A percentile compares a stretch with the other conserved stretches of the same genome.
These are phyloP conservation scores for Gracilinanus agilis DNA, from an alignment of 2,113 vertebrate species.

Conservation along the genomic window DNA sequence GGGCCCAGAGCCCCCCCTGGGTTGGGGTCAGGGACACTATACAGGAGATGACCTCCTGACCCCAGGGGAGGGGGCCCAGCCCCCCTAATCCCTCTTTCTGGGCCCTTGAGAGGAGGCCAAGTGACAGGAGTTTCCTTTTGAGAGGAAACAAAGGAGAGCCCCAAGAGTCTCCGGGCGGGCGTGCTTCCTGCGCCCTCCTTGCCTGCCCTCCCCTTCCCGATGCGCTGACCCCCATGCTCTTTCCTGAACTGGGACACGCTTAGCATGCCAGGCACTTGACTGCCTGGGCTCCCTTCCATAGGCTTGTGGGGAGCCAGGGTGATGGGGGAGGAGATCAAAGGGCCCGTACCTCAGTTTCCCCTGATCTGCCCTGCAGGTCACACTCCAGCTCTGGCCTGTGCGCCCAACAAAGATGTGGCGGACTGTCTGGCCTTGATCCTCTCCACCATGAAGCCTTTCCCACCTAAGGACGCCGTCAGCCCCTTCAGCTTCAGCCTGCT, in stretches of 20 bases:
- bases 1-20: background rate
- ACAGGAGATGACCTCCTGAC: conserved; percentile 57
- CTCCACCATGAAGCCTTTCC: conserved; percentile 99
- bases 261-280: background rate
- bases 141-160: background rate
- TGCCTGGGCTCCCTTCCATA: background rate
- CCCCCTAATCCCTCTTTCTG: background rate
- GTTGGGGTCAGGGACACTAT: conserved; percentile 42
- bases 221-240: background rate
- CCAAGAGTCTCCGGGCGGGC: background rate
- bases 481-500: conserved; percentile 95
- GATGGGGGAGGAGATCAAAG: background rate
- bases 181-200: background rate
- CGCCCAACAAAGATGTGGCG: conserved; percentile 98
- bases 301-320: background rate
- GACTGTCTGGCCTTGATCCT: conserved; percentile 99
- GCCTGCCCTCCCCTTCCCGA: background rate
- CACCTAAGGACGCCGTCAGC: conserved; percentile 91
- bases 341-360: conserved; percentile 8
- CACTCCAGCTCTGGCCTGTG: conserved; percentile 97
- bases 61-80: conserved; percentile 50
- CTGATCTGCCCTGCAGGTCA: conserved; percentile 85
- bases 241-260: background rate
- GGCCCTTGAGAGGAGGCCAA: conserved; percentile 30
- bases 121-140: background rate